These are phyloP conservation scores for Meteorus sp. DNA, from an alignment of 1,140 invertebrate species.

Conservation along the genomic window DNA sequence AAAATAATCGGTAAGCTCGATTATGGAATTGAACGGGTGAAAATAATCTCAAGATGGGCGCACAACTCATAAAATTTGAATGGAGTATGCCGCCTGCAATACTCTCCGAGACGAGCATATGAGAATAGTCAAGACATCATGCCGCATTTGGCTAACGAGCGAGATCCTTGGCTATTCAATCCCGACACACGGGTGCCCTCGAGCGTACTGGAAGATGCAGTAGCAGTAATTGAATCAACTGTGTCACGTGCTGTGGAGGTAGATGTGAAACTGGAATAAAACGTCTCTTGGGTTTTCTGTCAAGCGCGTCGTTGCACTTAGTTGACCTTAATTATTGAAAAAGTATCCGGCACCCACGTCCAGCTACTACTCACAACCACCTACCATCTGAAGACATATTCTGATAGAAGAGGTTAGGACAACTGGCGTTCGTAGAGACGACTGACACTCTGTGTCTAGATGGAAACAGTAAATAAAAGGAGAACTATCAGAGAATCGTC, in stretches of 20 bases:
- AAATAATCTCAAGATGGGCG: too few relatives aligned
- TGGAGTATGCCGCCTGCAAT: not conserved
- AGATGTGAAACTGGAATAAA: not conserved
- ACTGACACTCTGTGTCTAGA: too few relatives aligned
- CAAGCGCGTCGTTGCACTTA: constrained; percentile 9
- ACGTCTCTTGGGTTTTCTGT: not conserved
- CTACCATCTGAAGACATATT: constrained; percentile 20
- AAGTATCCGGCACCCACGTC: constrained; percentile 14
- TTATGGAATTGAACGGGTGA: not conserved
- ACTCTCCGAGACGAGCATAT: not conserved
- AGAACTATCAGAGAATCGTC: not conserved
- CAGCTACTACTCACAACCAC: constrained; percentile 6
- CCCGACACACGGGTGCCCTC: constrained; percentile 9
- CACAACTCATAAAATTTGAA: constrained; percentile 3
- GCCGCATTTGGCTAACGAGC: constrained; percentile 31
- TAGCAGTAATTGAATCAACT: constrained; percentile 25
- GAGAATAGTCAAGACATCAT: too few relatives aligned
- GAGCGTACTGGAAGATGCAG: constrained; percentile 15
- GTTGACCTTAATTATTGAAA: constrained; percentile 26
- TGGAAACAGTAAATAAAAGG: not conserved
- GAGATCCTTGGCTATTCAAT: constrained; percentile 29
- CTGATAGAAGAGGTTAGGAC: constrained; percentile 1
- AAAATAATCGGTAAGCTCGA: not conserved
- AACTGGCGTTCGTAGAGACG: too few relatives aligned
- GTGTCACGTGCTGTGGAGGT: constrained; percentile 23